phyloP scores from a whole-genome alignment of 2,797 vertebrate species.

The Nannoperca australis region DNA sequence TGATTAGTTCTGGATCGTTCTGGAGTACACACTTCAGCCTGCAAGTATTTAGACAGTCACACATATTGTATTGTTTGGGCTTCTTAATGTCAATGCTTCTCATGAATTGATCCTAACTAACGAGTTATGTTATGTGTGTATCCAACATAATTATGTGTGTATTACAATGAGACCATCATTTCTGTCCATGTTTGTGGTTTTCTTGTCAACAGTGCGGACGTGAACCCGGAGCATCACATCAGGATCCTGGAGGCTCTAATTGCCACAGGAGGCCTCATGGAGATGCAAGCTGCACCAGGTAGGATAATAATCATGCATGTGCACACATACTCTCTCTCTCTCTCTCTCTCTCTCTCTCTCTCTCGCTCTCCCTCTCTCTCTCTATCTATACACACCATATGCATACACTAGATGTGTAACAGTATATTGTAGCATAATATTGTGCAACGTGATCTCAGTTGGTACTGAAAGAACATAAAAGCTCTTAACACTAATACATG shows the following conservation, averaged over 20 bases:
- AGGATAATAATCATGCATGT: conserved; percentile 36
- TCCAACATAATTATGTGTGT: too few species aligned
- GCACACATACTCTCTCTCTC: neutral
- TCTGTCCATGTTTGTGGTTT: neutral
- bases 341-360: too few species aligned
- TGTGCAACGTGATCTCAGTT: neutral
- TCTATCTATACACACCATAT: too few species aligned
- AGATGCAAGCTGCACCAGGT: conserved; percentile 87
- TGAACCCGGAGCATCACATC: conserved; percentile 82
- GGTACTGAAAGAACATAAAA: neutral
- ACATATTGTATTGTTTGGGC: neutral
- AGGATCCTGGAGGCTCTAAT: conserved; percentile 88
- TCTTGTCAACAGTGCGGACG: conserved; percentile 73
- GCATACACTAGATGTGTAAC: neutral
- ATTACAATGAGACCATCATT: neutral
- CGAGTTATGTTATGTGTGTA: neutral
- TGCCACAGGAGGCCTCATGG: conserved; percentile 74
- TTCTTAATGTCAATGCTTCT: neutral
- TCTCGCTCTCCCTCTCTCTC: too few species aligned
- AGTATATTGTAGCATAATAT: neutral
- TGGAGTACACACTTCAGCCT: conserved; percentile 3
- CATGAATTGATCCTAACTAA: neutral
- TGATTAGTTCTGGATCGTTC: conserved; percentile 15
- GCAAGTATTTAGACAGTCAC: conserved; percentile 30
- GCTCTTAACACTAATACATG: conserved; percentile 3